Evolutionary conservation across 2,888 invertebrate species (phyloP), one percentile per base, ranked within the genome.

Genomic region (Platycnemis pennipes): DNA sequence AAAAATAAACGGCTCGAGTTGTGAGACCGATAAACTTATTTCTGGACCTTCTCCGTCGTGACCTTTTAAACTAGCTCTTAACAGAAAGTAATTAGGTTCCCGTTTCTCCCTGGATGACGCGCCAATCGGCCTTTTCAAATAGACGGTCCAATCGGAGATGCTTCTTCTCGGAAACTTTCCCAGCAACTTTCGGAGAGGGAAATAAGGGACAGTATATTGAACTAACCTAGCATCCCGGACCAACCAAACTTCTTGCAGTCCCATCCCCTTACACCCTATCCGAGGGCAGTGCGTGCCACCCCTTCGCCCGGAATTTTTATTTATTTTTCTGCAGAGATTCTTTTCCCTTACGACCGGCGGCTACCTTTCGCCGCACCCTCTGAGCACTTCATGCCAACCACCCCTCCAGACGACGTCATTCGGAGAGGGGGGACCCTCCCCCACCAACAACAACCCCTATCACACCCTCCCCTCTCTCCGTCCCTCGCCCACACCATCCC

Each of bases 331-430:
- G 91, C 91, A 56, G 63, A 91, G 63, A 11, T 77, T 37, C 37
- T 91, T 69, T 91, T 63, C 63, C 91, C 91, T 91, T 69, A 63
- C 19, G 91, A 44, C 91, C 44, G 63, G 91, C 63, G 91, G 91
- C 91, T 91, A 63, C 42, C 91, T 91, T 69, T 91, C 31, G n/a
- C 87, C 46, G 45, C 53, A 42, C 63, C 42, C 91, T 44, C 91
- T 13, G 77, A 77, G 77, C 77, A 77, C 77, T 77, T 37, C 77
- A 77, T 77, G 77, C 77, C 31, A 77, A 77, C 22, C 42, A 42
- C 13, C 26, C 63, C 31, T 49, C 45, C 46, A 31, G 31, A 45
- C 31, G 31, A 45, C 88, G 49, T 19, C 49, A 49, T 49, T n/a
- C 88, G 46, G 31, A 45, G 46, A n/a, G 26, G 11, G 22, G n/a